Percentiles rank a stretch among this genome's conserved stretches.
phyloP scores from a whole-genome alignment of 2,797 vertebrate genomes.

The Phoeniculus purpureus region DNA sequence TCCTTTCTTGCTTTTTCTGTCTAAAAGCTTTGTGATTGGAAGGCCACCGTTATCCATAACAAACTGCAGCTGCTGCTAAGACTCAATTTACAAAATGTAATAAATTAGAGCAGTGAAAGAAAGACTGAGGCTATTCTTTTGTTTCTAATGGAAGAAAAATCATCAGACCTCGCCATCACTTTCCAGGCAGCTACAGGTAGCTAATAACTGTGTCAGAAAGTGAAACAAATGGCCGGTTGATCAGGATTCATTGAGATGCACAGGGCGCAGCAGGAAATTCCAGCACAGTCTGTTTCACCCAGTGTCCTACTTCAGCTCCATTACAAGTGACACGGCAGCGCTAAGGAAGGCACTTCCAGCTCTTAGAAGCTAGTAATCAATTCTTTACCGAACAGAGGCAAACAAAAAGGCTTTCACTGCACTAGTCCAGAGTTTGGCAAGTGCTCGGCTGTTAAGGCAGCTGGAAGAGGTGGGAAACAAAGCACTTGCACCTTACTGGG shows the following conservation, averaged over 20 bases:
- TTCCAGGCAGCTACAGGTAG: not conserved
- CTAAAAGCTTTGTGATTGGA: not conserved
- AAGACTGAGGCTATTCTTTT: not conserved
- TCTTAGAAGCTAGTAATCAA: slow-evolving; percentile 35
- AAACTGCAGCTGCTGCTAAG: not conserved
- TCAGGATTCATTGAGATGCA: not conserved
- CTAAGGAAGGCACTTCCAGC: slow-evolving; percentile 1
- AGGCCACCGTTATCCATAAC: not conserved
- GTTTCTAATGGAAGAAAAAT: not conserved
- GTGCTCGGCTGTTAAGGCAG: not conserved
- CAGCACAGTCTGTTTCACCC: not conserved
- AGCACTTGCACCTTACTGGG: not conserved
- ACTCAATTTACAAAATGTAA: not conserved
- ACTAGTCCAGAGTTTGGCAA: not conserved
- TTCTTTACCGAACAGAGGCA: slow-evolving; percentile 13
- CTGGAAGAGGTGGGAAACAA: not conserved
- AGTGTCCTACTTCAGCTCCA: not conserved
- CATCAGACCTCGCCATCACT: not conserved
- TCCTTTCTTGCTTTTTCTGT: not conserved
- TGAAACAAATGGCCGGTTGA: not conserved
- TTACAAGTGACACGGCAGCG: not conserved
- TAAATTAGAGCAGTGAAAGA: not conserved
- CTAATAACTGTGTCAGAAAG: not conserved
- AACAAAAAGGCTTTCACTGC: slow-evolving; percentile 10
- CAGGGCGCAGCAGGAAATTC: not conserved